phyloP scores from a whole-genome alignment of 92 coral and sea anemone genomes.

The Epizoanthus stellaris region DNA sequence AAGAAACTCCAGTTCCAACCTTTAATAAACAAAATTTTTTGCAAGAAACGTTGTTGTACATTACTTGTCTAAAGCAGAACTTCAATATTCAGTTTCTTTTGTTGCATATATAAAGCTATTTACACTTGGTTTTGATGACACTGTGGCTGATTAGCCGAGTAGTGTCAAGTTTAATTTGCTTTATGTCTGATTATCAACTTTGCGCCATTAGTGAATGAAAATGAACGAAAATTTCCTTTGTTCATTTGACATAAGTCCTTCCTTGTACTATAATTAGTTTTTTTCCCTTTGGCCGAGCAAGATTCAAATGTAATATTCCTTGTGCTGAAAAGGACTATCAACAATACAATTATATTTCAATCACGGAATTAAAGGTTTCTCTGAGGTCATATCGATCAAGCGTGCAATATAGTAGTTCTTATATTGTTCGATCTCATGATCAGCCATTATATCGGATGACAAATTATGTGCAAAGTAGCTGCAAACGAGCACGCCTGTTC shows the following conservation, averaged over 20 bases:
- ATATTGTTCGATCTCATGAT: too few relatives aligned
- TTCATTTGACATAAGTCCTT: slow-evolving; percentile 2
- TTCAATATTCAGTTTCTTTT: slow-evolving; percentile 26
- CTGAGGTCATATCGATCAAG: too few relatives aligned
- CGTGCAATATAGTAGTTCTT: too few relatives aligned
- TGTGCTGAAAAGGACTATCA: neutral
- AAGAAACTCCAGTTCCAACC: neutral
- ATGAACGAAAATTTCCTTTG: neutral
- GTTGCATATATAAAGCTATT: neutral
- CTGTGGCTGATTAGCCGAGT: slow-evolving; percentile 7
- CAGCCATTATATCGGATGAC: too few relatives aligned
- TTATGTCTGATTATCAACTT: slow-evolving; percentile 10
- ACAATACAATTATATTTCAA: too few relatives aligned
- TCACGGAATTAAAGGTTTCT: too few relatives aligned
- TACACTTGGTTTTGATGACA: slow-evolving; percentile 1
- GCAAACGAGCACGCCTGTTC: too few relatives aligned
- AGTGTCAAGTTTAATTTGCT: slow-evolving; percentile 25
- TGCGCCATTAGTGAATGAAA: slow-evolving; percentile 20
- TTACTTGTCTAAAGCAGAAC: slow-evolving; percentile 12
- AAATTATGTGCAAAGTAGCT: too few relatives aligned
- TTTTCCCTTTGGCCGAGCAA: neutral
- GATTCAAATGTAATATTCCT: neutral
- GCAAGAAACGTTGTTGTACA: neutral
- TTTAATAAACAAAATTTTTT: slow-evolving; percentile 11
- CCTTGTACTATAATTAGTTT: neutral